A percentile compares a stretch with the other conserved stretches of the same genome.
Evolutionary conservation across 2,113 vertebrate species (phyloP).

Genomic region (Pseudorasbora parva): DNA sequence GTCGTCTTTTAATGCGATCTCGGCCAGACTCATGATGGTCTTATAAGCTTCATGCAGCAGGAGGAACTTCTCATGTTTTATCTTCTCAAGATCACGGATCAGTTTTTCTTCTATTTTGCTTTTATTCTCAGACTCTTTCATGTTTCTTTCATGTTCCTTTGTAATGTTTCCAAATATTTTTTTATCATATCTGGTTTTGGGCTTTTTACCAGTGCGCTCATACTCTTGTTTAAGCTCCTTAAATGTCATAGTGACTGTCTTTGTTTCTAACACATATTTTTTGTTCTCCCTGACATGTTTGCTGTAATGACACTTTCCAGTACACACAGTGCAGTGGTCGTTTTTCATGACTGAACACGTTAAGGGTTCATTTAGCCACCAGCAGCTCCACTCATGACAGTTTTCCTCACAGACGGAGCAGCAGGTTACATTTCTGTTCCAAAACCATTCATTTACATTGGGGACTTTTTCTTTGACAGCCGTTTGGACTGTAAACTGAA

Average conservation of each 20-base stretch:
- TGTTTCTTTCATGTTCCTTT: neutral
- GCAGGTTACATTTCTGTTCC: neutral
- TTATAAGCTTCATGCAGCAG: conserved; percentile 36
- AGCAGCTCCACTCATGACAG: conserved; percentile 33
- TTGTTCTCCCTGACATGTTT: conserved; percentile 24
- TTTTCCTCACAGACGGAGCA: conserved; percentile 41
- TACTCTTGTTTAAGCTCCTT: neutral
- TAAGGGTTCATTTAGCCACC: rapidly evolving
- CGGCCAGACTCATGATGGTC: neutral
- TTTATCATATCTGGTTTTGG: neutral
- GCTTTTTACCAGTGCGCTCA: neutral
- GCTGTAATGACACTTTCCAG: conserved; percentile 23
- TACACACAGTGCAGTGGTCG: conserved; percentile 9
- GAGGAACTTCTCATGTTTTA: neutral
- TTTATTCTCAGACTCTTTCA: neutral
- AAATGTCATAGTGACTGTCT: neutral
- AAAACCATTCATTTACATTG: neutral
- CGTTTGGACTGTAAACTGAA: conserved; percentile 14
- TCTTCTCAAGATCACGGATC: neutral
- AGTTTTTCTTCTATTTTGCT: neutral
- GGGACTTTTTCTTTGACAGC: neutral
- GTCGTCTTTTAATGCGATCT: conserved; percentile 44
- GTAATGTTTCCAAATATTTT: neutral
- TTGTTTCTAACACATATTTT: neutral
- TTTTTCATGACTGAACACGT: neutral